Percentiles rank a stretch among this genome's conserved stretches.
Conservation (phyloP, 2,113 vertebrate species). For the Myrmophylax atrothorax region DNA sequence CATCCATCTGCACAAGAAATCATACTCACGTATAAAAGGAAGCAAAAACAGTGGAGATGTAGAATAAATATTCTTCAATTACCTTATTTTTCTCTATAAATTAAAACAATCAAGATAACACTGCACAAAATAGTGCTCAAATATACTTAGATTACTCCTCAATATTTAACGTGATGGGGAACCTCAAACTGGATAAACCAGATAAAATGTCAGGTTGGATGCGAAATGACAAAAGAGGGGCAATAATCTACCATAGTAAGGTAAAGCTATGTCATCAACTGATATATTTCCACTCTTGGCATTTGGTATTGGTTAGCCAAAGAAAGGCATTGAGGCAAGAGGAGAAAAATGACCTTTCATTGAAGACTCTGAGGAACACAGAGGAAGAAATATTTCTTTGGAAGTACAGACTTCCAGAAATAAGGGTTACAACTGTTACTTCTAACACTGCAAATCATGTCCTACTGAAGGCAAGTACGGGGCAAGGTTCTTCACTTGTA, state of each 20-base stretch:
- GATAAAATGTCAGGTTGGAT: neutral
- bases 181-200: neutral
- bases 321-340: neutral
- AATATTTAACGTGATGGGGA: accelerated
- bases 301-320: neutral
- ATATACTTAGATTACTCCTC: neutral
- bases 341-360: neutral
- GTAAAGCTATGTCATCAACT: accelerated
- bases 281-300: neutral
- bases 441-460: neutral
- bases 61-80: neutral
- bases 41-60: accelerated
- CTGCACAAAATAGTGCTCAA: neutral
- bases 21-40: neutral
- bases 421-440: accelerated
- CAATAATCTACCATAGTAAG: neutral
- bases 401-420: neutral
- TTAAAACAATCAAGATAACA: neutral
- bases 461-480: neutral
- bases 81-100: neutral
- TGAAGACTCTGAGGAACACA: neutral
- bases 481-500: accelerated
- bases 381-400: neutral
- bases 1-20: neutral
- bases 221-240: accelerated